A percentile compares a stretch with the other conserved stretches of the same genome.
phyloP scores from a whole-genome alignment of 2,797 vertebrate species.

The Bufotes viridis region DNA sequence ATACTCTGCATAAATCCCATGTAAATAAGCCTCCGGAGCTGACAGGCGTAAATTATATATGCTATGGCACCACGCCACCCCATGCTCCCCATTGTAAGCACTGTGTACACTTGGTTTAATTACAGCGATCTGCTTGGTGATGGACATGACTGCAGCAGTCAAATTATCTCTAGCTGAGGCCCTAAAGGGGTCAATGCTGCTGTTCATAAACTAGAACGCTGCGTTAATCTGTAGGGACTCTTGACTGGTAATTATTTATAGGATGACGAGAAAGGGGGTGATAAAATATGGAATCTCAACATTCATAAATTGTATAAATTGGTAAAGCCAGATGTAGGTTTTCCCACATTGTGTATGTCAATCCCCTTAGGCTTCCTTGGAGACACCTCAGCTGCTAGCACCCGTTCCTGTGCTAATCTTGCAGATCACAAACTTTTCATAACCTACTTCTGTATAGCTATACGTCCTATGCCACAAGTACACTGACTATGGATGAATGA shows the following conservation, averaged over 20 bases:
- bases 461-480: not conserved
- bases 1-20: not conserved
- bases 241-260: conserved; percentile 18
- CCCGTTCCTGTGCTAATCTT: not conserved
- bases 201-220: not conserved
- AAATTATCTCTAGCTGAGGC: conserved; percentile 23
- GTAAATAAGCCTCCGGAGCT: conserved; percentile 1
- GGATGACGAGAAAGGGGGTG: not conserved
- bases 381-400: not conserved
- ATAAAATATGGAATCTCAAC: not conserved
- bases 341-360: not conserved
- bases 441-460: conserved; percentile 10
- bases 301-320: not conserved
- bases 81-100: not conserved
- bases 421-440: conserved; percentile 3
- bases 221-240: not conserved
- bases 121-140: conserved; percentile 10
- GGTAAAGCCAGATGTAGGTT: not conserved
- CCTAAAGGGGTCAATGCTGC: conserved; percentile 1
- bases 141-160: conserved; percentile 5
- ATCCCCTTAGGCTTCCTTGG: not conserved
- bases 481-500: conserved; percentile 2
- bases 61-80: conserved; percentile 1
- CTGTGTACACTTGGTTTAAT: conserved; percentile 9
- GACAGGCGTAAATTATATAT: conserved; percentile 18